These are phyloP conservation scores for Diadumene lineata DNA, from an alignment of 92 coral and sea anemone genomes.

Conservation along the genomic window DNA sequence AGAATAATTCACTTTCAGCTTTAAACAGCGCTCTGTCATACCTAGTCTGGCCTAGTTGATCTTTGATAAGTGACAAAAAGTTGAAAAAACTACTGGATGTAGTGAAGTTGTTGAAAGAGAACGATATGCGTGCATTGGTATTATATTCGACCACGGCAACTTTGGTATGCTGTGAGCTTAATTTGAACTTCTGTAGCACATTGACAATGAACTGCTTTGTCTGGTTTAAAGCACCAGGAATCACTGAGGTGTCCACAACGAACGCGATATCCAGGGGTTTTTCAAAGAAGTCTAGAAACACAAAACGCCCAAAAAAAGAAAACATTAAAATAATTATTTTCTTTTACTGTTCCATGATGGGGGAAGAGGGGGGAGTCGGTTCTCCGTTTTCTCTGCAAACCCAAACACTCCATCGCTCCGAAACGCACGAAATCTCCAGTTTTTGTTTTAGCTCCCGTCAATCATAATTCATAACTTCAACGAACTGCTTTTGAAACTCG, in stretches of 20 bases:
- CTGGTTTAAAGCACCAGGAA: neutral
- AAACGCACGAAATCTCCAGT: too few species aligned
- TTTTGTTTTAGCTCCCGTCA: too few species aligned
- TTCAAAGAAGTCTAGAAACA: conserved; percentile 15
- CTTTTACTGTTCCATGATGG: too few species aligned
- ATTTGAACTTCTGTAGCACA: conserved; percentile 20
- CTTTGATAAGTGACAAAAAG: neutral
- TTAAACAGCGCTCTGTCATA: conserved; percentile 30
- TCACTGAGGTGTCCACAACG: conserved; percentile 17
- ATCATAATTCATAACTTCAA: too few species aligned
- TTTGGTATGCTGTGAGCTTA: conserved; percentile 11
- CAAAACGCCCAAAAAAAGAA: too few species aligned
- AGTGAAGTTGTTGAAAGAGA: conserved; percentile 31
- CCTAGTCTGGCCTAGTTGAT: neutral
- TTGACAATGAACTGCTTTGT: conserved; percentile 18
- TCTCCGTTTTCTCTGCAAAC: too few species aligned
- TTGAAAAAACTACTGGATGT: neutral
- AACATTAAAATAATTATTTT: too few species aligned
- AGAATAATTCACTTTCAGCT: conserved; percentile 11
- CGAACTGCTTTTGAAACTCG: too few species aligned
- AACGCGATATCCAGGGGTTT: conserved; percentile 35
- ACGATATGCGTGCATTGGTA: conserved; percentile 3
- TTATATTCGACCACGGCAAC: conserved; percentile 17
- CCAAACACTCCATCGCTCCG: too few species aligned
- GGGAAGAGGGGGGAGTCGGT: too few species aligned